These are phyloP conservation scores for Paramormyrops hopkinsi DNA, from an alignment of 2,797 vertebrate genomes.

Conservation along the genomic window DNA sequence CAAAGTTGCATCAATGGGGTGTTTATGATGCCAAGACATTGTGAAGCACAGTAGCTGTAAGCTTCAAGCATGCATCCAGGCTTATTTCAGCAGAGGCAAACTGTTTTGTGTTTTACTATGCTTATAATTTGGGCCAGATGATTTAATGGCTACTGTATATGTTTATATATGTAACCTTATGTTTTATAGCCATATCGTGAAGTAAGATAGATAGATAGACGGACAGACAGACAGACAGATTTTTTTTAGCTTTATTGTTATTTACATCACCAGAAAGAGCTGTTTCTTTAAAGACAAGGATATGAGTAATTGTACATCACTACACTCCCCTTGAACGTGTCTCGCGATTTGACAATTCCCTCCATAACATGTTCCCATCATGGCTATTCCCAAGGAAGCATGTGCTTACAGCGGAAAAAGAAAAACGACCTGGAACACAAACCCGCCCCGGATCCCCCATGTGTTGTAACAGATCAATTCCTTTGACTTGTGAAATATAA, in stretches of 20 bases:
- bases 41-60: not conserved
- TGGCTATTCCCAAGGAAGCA: slow-evolving; percentile 50
- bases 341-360: slow-evolving; percentile 58
- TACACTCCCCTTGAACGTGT: slow-evolving; percentile 54
- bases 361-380: slow-evolving; percentile 54
- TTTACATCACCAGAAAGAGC: not conserved
- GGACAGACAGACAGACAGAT: not conserved
- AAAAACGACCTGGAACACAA: slow-evolving; percentile 46
- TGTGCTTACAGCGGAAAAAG: slow-evolving; percentile 34
- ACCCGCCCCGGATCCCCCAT: slow-evolving; percentile 43
- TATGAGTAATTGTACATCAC: slow-evolving; percentile 56
- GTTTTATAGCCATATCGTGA: not conserved
- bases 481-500: slow-evolving; percentile 59
- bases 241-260: not conserved
- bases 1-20: not conserved
- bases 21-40: not conserved
- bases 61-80: not conserved
- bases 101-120: not conserved
- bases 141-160: not conserved
- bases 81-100: not conserved
- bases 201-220: not conserved
- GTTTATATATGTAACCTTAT: not conserved
- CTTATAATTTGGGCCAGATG: not conserved
- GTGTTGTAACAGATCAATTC: slow-evolving; percentile 59
- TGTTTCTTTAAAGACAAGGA: slow-evolving; percentile 2